Percentiles rank a stretch among this genome's conserved stretches.
phyloP scores from a whole-genome alignment of 2,888 invertebrate species.

The Exocentrus adspersus region DNA sequence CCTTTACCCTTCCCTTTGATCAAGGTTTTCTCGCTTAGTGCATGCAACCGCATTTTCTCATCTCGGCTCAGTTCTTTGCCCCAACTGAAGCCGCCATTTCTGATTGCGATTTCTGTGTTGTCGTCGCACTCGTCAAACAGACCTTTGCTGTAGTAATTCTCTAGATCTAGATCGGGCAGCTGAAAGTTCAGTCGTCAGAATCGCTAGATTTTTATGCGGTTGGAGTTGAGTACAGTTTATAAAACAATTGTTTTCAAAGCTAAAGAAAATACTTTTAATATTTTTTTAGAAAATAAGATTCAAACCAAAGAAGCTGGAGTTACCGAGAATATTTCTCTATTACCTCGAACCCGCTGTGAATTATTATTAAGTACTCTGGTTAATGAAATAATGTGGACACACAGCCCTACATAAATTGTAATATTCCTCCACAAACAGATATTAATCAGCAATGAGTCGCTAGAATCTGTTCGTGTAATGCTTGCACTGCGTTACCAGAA shows the following conservation, averaged over 20 bases:
- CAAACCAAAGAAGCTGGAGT: too few relatives aligned
- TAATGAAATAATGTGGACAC: background rate
- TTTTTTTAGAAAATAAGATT: too few relatives aligned
- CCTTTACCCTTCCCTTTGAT: conserved; percentile 66
- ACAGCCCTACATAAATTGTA: background rate
- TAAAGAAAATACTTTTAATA: too few relatives aligned
- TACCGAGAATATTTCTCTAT: too few relatives aligned
- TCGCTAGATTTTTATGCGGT: too few relatives aligned
- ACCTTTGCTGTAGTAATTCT: conserved; percentile 68
- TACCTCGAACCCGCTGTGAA: too few relatives aligned
- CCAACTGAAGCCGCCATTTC: conserved; percentile 72
- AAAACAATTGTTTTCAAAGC: too few relatives aligned
- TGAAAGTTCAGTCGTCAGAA: conserved; percentile 61
- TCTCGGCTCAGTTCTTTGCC: conserved; percentile 61
- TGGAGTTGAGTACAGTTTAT: too few relatives aligned
- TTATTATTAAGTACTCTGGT: background rate
- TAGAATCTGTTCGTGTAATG: background rate
- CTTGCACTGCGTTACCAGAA: too few relatives aligned
- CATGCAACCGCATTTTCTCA: conserved; percentile 55
- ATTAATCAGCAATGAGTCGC: background rate
- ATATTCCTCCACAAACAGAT: background rate
- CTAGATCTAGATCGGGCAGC: conserved; percentile 72
- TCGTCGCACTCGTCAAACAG: conserved; percentile 62
- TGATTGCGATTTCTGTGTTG: conserved; percentile 66
- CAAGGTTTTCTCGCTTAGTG: conserved; percentile 49